Evolutionary conservation across 2,888 invertebrate genomes (phyloP), one percentile per base, ranked within the genome.

Genomic region (Caenorhabditis sp.): DNA sequence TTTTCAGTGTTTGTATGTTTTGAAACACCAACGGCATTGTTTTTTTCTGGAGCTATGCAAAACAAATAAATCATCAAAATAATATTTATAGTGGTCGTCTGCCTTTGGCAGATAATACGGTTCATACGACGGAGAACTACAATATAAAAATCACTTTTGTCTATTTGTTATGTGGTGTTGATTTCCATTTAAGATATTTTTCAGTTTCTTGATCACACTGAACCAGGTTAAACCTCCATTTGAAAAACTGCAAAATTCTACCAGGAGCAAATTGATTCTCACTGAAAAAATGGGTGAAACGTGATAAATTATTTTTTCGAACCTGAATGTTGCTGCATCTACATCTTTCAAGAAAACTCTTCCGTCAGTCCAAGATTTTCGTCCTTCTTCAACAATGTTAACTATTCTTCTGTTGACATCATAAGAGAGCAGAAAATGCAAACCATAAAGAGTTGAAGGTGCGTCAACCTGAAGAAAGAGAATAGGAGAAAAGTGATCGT

Each of bases 211-310:
- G 24, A 51, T 75, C 67, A 4, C 73, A 67, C 36, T 78, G 75
- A 10, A 74, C 59, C 58, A 81, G 63, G 53, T 72, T 74, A 63
- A 81, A 81, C 1, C 77, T 53, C 81, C 81, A 81, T 36, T 78
- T 76, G 65, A 81, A 81, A 36, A 81, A 78, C 12, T 75, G 75
- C n/a, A 81, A 43, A 5, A 76, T 64, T 49, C 69, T 49, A 3
- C 66, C 65, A 1, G 69, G 61, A 6, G 69, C 66, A 49, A 69
- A 72, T n/a, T 71, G 69, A 19, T 66, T 63, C n/a, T 72, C 76
- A 31, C 68, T 71, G 31, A 66, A 50, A 53, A 4, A 0, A 26
- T 14, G 5, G 5, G 5, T 55, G 1, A 53, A 24, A n/a, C 23
- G 4, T 26, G 3, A 55, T 26, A 10, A 26, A 26, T 14, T 23